Evolutionary conservation across 2,797 vertebrate genomes (phyloP).

Genomic region (Epinephelus malabaricus): DNA sequence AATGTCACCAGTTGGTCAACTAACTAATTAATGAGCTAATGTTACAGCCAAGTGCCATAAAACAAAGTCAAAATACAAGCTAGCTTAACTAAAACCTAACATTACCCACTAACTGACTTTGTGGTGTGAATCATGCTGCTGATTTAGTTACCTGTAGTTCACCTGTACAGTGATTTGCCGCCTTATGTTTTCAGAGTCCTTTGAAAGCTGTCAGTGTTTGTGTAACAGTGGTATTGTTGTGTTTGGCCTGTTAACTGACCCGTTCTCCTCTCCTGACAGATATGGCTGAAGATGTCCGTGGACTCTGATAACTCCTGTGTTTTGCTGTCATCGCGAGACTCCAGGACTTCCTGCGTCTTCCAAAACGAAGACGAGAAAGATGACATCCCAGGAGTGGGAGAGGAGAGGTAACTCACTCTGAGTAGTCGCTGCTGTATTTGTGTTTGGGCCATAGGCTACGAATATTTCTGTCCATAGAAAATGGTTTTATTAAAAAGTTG

Average conservation of each 20-base stretch:
- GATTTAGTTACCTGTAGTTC: too few relatives aligned
- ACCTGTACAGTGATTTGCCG: too few relatives aligned
- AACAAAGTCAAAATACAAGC: neutral
- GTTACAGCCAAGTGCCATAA: neutral
- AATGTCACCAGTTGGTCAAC: neutral
- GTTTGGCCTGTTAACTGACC: neutral
- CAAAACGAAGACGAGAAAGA: conserved; percentile 83
- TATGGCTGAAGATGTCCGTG: conserved; percentile 87
- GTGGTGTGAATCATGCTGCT: too few relatives aligned
- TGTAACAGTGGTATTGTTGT: neutral
- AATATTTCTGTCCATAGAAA: too few relatives aligned
- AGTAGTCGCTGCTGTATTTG: too few relatives aligned
- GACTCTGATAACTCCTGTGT: conserved; percentile 80
- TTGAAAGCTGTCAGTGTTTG: neutral
- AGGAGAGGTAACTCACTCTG: conserved; percentile 74
- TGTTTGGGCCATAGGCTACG: too few relatives aligned
- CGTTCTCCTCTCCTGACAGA: conserved; percentile 54
- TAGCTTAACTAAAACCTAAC: neutral
- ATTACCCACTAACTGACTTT: too few relatives aligned
- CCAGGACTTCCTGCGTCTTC: conserved; percentile 81
- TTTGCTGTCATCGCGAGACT: conserved; percentile 78
- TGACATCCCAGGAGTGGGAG: conserved; percentile 81
- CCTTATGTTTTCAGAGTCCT: too few relatives aligned
- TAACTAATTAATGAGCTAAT: neutral
- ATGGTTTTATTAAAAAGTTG: too few relatives aligned